Base-by-base conservation (phyloP, 2,797 vertebrate species). In the Gorsachius magnificus region DNA sequence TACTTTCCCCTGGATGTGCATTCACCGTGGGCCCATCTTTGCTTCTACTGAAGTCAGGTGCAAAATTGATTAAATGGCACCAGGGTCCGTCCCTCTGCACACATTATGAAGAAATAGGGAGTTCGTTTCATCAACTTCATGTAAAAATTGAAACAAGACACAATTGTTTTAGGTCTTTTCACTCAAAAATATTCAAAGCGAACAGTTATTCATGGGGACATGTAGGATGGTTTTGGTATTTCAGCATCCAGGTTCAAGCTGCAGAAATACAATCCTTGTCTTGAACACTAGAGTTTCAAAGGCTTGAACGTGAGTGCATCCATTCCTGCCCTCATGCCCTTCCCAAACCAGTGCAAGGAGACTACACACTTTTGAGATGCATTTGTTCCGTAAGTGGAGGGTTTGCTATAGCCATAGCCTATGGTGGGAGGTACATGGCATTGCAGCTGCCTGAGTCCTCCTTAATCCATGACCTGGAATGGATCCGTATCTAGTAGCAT, bases 301-400 rank as follows among this genome's bases (percentile, higher is more conserved):
- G 50, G 33, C 28, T 56, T 38, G 58, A 54, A 45, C 0, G 1
- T 35, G 19, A 61, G 9, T 2, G 0, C 19, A 71, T 10, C 26
- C 9, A 25, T 74, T 63, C 19, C 22, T 24, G 8, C 3, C 5
- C 16, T 77, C 0, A 0, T 28, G n/a, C 18, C 9, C 20, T 60
- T 7, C 13, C 2, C n/a, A 80, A 33, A 85, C 5, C 51, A 33
- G 11, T 20, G 12, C 31, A 66, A 48, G n/a, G 46, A 78, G 4
- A 56, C 33, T 29, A n/a, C 89, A 79, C 63, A 5, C 13, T 43
- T 81, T 25, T 16, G 45, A 86, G 36, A 50, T n/a, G 29, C 21
- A 25, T 58, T 56, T 76, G 5, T 89, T 87, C 41, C 4, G 0
- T 24, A 41, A 43, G 33, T 5, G 11, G 19, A 76, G 8, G 12